A percentile compares a stretch with the other conserved stretches of the same genome.
Conservation (phyloP, 2,113 vertebrate species). For the Ariopsis seemanni region DNA sequence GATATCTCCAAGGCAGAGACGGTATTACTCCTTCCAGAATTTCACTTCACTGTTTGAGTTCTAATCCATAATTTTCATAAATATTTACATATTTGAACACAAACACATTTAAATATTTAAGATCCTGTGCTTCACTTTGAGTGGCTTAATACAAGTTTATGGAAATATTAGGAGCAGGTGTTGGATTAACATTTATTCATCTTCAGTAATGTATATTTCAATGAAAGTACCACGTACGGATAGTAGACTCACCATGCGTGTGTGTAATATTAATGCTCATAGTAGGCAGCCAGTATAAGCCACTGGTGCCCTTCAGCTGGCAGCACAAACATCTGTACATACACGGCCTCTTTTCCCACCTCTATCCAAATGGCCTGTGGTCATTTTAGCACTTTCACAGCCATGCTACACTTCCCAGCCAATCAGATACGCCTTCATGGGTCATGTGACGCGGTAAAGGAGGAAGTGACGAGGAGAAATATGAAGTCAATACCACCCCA, state of each 20-base stretch:
- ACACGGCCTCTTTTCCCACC: slow-evolving; percentile 36
- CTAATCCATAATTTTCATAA: slow-evolving; percentile 1
- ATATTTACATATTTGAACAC: slow-evolving; percentile 1
- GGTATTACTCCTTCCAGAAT: not conserved
- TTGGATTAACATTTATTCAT: not conserved
- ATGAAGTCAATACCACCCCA: slow-evolving; percentile 63
- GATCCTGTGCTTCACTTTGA: not conserved
- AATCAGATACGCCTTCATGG: slow-evolving; percentile 52
- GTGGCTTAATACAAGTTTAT: not conserved
- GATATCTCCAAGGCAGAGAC: not conserved
- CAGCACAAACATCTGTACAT: slow-evolving; percentile 12
- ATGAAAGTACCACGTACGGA: not conserved
- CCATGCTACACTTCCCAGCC: slow-evolving; percentile 58
- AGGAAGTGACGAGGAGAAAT: slow-evolving; percentile 69
- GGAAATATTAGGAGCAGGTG: not conserved
- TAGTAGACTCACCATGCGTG: not conserved
- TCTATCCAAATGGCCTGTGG: slow-evolving; percentile 43
- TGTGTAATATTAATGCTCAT: slow-evolving; percentile 15
- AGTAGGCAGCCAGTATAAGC: slow-evolving; percentile 16
- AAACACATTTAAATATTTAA: not conserved
- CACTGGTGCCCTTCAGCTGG: slow-evolving; percentile 34
- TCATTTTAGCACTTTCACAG: slow-evolving; percentile 29
- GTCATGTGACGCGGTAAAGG: slow-evolving; percentile 69
- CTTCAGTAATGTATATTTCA: not conserved
- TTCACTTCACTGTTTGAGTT: not conserved